Base-by-base conservation (phyloP, 1,140 invertebrate genomes). In the Eumaeus atala region DNA sequence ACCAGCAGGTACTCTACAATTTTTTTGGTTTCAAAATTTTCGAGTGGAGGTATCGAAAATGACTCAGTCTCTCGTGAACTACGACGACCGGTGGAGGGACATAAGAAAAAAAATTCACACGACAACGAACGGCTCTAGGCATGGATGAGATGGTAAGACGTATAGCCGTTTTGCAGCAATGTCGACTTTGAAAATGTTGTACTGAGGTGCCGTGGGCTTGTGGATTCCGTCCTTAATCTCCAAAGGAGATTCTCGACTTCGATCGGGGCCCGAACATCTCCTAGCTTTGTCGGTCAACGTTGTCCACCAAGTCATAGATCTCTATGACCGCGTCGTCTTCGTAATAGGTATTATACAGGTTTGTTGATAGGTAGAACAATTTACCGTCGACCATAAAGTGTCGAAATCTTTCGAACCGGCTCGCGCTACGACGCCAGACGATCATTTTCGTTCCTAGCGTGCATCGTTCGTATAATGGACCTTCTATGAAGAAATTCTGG, bases 61-160 rank as follows among this genome's bases (percentile, higher is more conserved):
- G n/a, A n/a, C n/a, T n/a, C n/a, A n/a, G n/a, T n/a, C n/a, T n/a
- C n/a, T n/a, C n/a, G n/a, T n/a, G n/a, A n/a, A n/a, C n/a, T n/a
- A n/a, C n/a, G n/a, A n/a, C n/a, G n/a, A n/a, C n/a, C n/a, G n/a
- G n/a, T n/a, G n/a, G n/a, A n/a, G n/a, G n/a, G n/a, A n/a, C n/a
- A n/a, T n/a, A n/a, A n/a, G n/a, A n/a, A n/a, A n/a, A n/a, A n/a
- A n/a, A n/a, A n/a, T n/a, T n/a, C n/a, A n/a, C n/a, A n/a, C n/a
- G n/a, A 48, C 47, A 11, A 48, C 47, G 47, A 48, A n/a, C 47
- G 47, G 47, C 47, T 48, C 47, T 18, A 48, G 47, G 10, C 9
- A 28, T 4, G 47, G 21, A 18, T 48, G 47, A 33, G 47, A 48
- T 28, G 47, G 47, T 48, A 48, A 8, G 28, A 48, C 47, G 12